phyloP scores from a whole-genome alignment of 92 coral and sea anemone genomes.

The Anthopleura xanthogrammica region DNA sequence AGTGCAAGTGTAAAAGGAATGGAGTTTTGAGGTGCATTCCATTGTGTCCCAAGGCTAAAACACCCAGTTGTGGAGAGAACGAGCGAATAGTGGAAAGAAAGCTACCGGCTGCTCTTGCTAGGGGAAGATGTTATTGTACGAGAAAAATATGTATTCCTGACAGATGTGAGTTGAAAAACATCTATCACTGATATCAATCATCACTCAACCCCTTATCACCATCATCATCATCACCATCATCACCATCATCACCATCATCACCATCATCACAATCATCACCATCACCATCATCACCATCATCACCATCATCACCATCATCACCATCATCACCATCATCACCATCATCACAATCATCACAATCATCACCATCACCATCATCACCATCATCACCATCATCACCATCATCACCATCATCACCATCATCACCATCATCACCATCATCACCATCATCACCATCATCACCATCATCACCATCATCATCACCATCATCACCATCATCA shows the following conservation, averaged over 20 bases:
- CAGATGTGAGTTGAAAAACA: conserved; percentile 15
- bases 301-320: neutral
- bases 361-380: neutral
- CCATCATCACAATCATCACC: neutral
- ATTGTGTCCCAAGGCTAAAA: conserved; percentile 45
- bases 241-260: neutral
- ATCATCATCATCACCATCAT: neutral
- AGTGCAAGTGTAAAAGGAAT: conserved; percentile 72
- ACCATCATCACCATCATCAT: neutral
- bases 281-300: neutral
- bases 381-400: neutral
- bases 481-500: neutral
- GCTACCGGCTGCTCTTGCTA: conserved; percentile 34
- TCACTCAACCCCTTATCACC: neutral
- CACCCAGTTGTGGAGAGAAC: conserved; percentile 42
- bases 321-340: neutral
- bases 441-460: neutral
- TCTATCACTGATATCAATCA: neutral
- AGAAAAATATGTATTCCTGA: conserved; percentile 36
- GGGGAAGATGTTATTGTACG: conserved; percentile 64
- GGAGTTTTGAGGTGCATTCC: conserved; percentile 58
- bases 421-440: too few relatives aligned
- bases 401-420: too few relatives aligned
- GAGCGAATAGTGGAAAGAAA: conserved; percentile 33
- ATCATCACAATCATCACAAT: neutral